Evolutionary conservation across 2,888 invertebrate species (phyloP), one percentile per base, ranked within the genome.

Genomic region (Plutella xylostella): DNA sequence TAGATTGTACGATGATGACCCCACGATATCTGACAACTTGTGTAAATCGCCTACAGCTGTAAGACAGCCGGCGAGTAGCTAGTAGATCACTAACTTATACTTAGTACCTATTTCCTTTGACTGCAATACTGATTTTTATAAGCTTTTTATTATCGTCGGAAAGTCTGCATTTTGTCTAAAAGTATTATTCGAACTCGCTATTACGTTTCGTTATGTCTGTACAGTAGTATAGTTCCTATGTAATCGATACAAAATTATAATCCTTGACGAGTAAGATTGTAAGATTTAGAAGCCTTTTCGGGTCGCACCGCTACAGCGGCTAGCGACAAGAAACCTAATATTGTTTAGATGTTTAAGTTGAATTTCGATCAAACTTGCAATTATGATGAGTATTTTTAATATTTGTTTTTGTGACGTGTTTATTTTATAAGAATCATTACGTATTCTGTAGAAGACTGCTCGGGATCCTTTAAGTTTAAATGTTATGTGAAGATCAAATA

Each of bases 171-270:
- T 37, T 30, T 41, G 15, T 30, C 41, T 7, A 54, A 61, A 60
- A 63, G 61, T 63, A 58, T 60, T 60, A 63, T 57, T 58, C 61
- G 57, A 54, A 65, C 62, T 62, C 63, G 60, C 65, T 64, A 65
- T 72, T 72, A 71, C 68, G 62, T 69, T 60, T 55, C 14, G 66
- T 67, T 63, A 66, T 21, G 7, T 68, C 63, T 82, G 82, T 82
- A 82, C 79, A 82, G 82, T 74, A 77, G 78, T 58, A 75, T 80
- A 82, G 82, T 79, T 82, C 80, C 82, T 82, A 74, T 75, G 64
- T 82, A 82, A 80, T 80, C 78, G 67, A 78, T 75, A 70, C 71
- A 71, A 73, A 73, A 74, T 66, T 74, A 69, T 80, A 82, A 76
- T 69, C 79, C 69, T 75, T 69, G 56, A 64, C 67, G 55, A 72